Evolutionary conservation across 2,113 vertebrate species (phyloP).

Genomic region (Motacilla alba): DNA sequence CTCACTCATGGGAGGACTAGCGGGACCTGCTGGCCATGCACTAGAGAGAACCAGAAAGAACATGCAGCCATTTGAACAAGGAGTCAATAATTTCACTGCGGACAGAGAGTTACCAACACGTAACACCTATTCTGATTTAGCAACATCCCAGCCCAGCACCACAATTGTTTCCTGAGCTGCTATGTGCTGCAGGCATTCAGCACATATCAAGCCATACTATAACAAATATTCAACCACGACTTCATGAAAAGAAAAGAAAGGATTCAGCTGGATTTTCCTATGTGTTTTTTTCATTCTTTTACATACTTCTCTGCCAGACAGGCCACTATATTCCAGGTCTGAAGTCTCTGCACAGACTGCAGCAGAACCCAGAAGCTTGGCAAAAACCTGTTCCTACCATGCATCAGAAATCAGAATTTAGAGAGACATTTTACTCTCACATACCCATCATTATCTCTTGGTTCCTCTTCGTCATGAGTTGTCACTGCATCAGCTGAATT

Average conservation of each 20-base stretch:
- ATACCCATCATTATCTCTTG: neutral
- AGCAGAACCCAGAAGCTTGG: neutral
- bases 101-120: neutral
- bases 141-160: neutral
- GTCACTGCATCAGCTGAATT: neutral
- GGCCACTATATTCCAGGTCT: neutral
- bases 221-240: too few relatives aligned
- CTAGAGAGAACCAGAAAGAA: neutral
- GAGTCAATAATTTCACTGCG: too few relatives aligned
- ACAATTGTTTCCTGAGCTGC: too few relatives aligned
- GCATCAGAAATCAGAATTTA: neutral
- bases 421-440: too few relatives aligned
- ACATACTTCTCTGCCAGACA: too few relatives aligned
- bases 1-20: too few relatives aligned
- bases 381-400: neutral
- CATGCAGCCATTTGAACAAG: neutral
- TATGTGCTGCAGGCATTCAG: too few relatives aligned
- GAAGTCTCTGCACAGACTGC: neutral
- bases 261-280: too few relatives aligned
- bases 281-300: too few relatives aligned
- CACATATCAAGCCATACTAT: too few relatives aligned
- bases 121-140: neutral
- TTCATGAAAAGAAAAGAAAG: too few relatives aligned
- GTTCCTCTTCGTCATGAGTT: neutral
- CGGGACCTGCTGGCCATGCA: too few relatives aligned